Evolutionary conservation across 2,888 invertebrate genomes (phyloP), one percentile per base, ranked within the genome.

Genomic region (Loripinus fragilis): DNA sequence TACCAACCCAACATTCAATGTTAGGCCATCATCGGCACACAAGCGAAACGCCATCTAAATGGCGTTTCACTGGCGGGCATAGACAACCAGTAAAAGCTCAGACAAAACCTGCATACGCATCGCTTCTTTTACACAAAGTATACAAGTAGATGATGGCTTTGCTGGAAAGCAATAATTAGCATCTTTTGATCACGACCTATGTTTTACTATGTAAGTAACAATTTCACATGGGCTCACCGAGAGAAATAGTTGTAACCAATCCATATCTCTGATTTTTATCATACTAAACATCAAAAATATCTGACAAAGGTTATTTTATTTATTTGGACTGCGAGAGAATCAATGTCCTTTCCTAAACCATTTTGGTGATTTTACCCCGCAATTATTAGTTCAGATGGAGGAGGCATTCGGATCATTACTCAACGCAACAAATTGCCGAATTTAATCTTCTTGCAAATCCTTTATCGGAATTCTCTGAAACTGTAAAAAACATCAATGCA

Each of bases 401-500:
- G 33, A 60, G 60, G 30, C 60, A 2, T 33, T 33, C 17, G 33
- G 33, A 33, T 60, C 60, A 60, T 60, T 60, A 60, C 33, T 33
- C 60, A 8, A 33, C 60, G 60, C 60, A 60, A 60, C 60, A 60
- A 60, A 60, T 60, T 60, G 60, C 60, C 60, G 60, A 60, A 60
- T 60, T 60, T 60, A 60, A 60, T 60, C 60, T 17, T 60, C 33
- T 60, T 60, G 17, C 60, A 60, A 60, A 60, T 3, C 60, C 60
- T 60, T 60, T 60, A 60, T 60, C 60, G 60, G 60, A 60, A 60
- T 60, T 60, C 33, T 33, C 23, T 17, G 3, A 60, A 60, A 60
- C 60, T 60, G 60, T 60, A 60, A 60, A 60, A 60, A 60, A 60
- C 60, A 60, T 60, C 60, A 60, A 60, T 30, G 60, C 60, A 60